Conservation (phyloP, 2,797 vertebrate species). For the Phalanger gymnotis region DNA sequence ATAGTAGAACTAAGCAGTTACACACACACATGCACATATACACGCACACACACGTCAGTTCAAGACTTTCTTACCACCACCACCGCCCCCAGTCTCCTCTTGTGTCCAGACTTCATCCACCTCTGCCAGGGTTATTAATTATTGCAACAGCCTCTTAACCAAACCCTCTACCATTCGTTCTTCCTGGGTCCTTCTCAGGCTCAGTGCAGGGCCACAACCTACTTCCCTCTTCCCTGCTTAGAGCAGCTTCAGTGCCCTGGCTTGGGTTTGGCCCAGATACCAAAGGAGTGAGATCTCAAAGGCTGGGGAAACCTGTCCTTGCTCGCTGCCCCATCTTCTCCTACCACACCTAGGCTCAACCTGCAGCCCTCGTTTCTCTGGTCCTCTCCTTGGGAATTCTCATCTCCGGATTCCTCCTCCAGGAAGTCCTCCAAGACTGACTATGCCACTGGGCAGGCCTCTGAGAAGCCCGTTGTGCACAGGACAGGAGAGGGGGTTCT, state of each 20-base stretch:
- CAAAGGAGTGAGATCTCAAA: background rate
- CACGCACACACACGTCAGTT: background rate
- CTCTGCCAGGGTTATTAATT: background rate
- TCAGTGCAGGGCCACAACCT: background rate
- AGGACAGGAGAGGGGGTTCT: background rate
- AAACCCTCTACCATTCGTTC: background rate
- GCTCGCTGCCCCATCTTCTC: slow-evolving; percentile 41
- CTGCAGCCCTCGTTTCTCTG: slow-evolving; percentile 9
- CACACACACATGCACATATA: too few species aligned
- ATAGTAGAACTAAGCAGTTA: background rate
- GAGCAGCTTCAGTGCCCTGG: background rate
- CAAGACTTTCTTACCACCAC: background rate
- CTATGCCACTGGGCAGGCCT: fast-evolving
- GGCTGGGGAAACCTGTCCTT: slow-evolving; percentile 8
- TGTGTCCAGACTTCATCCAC: background rate
- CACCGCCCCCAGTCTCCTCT: background rate
- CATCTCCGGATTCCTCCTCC: background rate
- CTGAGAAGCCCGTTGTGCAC: background rate
- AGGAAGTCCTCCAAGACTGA: background rate
- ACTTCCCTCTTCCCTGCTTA: background rate
- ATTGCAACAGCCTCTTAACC: background rate
- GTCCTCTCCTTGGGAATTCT: background rate
- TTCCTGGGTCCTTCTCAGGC: background rate
- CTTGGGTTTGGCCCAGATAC: background rate
- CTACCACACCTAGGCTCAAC: slow-evolving; percentile 55